Conservation (phyloP, 2,888 invertebrate genomes). For the Augiades crinisus region DNA sequence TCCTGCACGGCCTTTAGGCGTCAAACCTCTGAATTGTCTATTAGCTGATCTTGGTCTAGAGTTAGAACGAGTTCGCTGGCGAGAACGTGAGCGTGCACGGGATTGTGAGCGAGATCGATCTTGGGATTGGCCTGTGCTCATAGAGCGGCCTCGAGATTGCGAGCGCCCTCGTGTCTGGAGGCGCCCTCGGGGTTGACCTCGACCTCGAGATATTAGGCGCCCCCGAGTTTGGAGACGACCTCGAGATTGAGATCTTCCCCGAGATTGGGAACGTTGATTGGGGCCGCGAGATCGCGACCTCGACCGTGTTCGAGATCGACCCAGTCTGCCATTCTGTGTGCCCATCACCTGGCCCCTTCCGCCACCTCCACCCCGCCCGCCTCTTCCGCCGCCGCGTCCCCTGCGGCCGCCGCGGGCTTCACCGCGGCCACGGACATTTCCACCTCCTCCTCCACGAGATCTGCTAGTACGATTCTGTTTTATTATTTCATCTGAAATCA, state of each 20-base stretch:
- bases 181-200: slow-evolving; percentile 25
- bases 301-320: slow-evolving; percentile 27
- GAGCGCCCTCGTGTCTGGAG: slow-evolving; percentile 31
- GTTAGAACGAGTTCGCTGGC: slow-evolving; percentile 45
- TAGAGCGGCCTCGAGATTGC: slow-evolving; percentile 47
- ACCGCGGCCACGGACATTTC: slow-evolving; percentile 38
- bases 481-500: slow-evolving; percentile 64
- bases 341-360: slow-evolving; percentile 33
- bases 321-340: background rate
- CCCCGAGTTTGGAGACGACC: slow-evolving; percentile 40
- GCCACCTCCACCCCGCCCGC: slow-evolving; percentile 46
- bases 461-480: slow-evolving; percentile 60
- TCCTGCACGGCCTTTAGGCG: slow-evolving; percentile 68
- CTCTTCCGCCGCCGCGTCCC: slow-evolving; percentile 42
- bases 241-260: slow-evolving; percentile 35
- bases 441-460: slow-evolving; percentile 58
- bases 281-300: slow-evolving; percentile 34
- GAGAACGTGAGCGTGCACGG: slow-evolving; percentile 38
- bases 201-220: slow-evolving; percentile 11
- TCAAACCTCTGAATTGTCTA: slow-evolving; percentile 57
- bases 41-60: slow-evolving; percentile 57
- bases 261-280: slow-evolving; percentile 3
- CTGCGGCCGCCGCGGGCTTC: slow-evolving; percentile 43
- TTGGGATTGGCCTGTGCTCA: slow-evolving; percentile 40
- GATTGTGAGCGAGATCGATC: slow-evolving; percentile 46